Evolutionary conservation across 2,888 invertebrate genomes (phyloP), one percentile per base, ranked within the genome.

Genomic region (Chymomyza fuscimana): DNA sequence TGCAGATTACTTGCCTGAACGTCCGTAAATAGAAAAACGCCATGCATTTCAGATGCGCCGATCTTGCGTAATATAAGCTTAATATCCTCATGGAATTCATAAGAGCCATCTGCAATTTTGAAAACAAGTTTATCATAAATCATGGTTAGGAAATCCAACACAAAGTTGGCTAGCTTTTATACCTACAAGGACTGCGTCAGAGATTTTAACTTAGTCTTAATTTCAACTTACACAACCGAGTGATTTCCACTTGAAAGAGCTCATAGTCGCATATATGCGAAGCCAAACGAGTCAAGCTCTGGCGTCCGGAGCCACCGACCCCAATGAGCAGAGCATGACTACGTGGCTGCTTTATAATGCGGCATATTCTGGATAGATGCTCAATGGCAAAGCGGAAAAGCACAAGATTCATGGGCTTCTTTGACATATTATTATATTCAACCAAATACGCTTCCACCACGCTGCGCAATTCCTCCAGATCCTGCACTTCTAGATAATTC

Each of bases 261-360:
- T 98, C 98, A 91, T 97, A 97, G 90, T 98, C 98, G 80, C 96
- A 96, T 92, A 98, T 98, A 90, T 97, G 97, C n/a, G 97, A 95
- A 7, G 98, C 96, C 72, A 98, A 93, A 67, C 97, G 93, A 1
- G 97, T 97, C 74, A 98, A 93, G 6, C 98, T 98, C 93, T 98
- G 98, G 62, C 98, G 93, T 9, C 98, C 98, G 5, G 98, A 97
- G 66, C 98, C 98, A 22, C 98, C 98, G 36, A 98, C 96, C 5
- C 98, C 98, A 12, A 98, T 96, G 54, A 98, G 93, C 70, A 98
- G 93, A 52, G 96, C 97, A 92, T 98, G 98, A 89, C 97, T 97
- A 80, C 97, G 94, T 9, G 98, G 98, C 92, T 98, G 98, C 89
- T 97, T 96, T 84, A 98, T 93, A 88, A 98, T 96, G 78, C 98